A percentile compares a stretch with the other conserved stretches of the same genome.
Evolutionary conservation across 2,797 vertebrate species (phyloP).

Genomic region (Chloroceryle amazona): DNA sequence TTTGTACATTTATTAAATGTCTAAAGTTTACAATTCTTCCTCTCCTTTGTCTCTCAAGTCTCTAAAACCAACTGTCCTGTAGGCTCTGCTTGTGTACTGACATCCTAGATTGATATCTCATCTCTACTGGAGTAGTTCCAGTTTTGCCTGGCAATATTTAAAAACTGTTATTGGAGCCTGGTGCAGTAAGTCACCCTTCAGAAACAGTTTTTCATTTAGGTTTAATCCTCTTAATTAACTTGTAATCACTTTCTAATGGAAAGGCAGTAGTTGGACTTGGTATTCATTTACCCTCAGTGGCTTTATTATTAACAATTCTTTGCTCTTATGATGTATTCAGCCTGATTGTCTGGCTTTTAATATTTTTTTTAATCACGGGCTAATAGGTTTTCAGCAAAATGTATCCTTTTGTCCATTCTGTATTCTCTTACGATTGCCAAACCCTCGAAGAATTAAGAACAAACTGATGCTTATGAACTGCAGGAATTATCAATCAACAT

Average conservation of each 20-base stretch:
- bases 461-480: not conserved
- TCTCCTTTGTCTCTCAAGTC: not conserved
- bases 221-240: slow-evolving; percentile 54
- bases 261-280: not conserved
- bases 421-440: not conserved
- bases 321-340: not conserved
- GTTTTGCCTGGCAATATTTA: not conserved
- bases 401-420: not conserved
- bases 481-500: not conserved
- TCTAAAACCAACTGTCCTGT: not conserved
- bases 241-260: slow-evolving; percentile 18
- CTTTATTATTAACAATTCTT: slow-evolving; percentile 37
- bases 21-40: not conserved
- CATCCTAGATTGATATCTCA: not conserved
- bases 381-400: slow-evolving; percentile 26
- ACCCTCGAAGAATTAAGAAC: not conserved
- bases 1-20: not conserved
- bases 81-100: not conserved
- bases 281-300: not conserved
- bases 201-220: slow-evolving; percentile 36
- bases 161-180: not conserved
- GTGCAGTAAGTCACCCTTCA: slow-evolving; percentile 14
- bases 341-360: not conserved
- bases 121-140: not conserved
- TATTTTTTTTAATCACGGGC: not conserved